Conservation (phyloP, 1,140 invertebrate genomes). For the Papilio glaucus region DNA sequence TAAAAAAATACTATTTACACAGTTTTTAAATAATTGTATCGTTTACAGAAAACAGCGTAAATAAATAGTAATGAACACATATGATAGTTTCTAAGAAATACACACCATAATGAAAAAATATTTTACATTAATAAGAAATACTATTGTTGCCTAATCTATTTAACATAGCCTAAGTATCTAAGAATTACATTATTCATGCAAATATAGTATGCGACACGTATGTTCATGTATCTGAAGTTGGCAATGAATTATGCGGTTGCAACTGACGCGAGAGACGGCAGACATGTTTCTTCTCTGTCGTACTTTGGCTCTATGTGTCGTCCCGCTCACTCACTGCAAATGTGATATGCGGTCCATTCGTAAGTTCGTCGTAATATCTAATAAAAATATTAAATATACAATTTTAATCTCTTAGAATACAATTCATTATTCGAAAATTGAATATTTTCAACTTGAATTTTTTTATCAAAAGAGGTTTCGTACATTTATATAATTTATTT, state of each 20-base stretch:
- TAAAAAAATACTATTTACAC: conserved; percentile 72
- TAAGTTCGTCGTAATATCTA: neutral
- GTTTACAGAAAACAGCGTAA: conserved; percentile 58
- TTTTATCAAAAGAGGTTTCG: conserved; percentile 27
- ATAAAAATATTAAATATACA: conserved; percentile 24
- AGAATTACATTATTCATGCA: conserved; percentile 30
- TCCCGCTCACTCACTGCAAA: neutral
- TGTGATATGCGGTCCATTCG: neutral
- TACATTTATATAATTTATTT: neutral
- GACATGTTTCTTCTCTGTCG: neutral
- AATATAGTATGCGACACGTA: conserved; percentile 5
- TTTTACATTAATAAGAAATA: conserved; percentile 55
- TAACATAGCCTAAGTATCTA: conserved; percentile 49
- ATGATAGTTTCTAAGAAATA: conserved; percentile 52
- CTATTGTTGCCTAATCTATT: conserved; percentile 58
- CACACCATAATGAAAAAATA: conserved; percentile 43
- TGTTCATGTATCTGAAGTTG: neutral
- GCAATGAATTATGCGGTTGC: neutral
- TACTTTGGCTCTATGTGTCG: neutral
- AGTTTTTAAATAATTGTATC: conserved; percentile 46
- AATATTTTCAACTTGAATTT: neutral
- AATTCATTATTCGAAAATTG: conserved; percentile 28
- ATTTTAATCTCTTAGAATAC: conserved; percentile 47
- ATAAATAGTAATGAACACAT: conserved; percentile 68
- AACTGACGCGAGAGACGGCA: too few species aligned